Base-by-base conservation (phyloP, 1,140 invertebrate species). In the Tetraneura akinire region DNA sequence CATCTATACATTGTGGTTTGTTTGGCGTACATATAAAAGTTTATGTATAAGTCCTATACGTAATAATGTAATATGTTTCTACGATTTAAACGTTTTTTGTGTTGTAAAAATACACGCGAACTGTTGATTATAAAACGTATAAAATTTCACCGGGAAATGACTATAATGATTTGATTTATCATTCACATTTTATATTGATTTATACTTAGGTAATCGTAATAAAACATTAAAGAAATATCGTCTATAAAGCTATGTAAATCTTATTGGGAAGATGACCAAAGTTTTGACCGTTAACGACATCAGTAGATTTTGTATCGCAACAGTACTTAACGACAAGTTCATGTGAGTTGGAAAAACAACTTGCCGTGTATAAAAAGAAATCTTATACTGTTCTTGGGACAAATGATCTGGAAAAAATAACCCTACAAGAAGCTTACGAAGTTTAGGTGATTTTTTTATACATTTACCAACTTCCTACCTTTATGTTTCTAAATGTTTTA, bases 401-500 rank as follows among this genome's bases (percentile, higher is more conserved):
- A 78, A 78, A 78, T 78, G 74, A 78, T 37, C 55, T 37, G 74
- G 74, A 78, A 78, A 78, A 76, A 78, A 47, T 51, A 62, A 78
- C 71, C 47, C 16, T 73, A 53, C n/a, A 51, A 71, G 68, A 49
- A 8, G 45, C 21, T 57, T 21, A 57, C 32, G n/a, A 74, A 57
- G 49, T 51, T 73, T 47, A 21, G 26, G 53, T 60, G 37, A 45
- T 57, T 60, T 76, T 60, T 55, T 74, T 74, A 45, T 74, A 53
- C 14, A 49, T 70, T 49, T 70, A 49, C 5, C 26, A 26, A 37
- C 8, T 49, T 26, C 26, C 23, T 29, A 51, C 45, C 23, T 29
- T n/a, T 68, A 47, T 68, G 66, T 68, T 68, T 23, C 66, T 47
- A 68, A 68, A 68, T 68, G 66, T 47, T 68, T 68, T 68, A 68